Base-by-base conservation (phyloP, 2,113 vertebrate species). In the Tenrec ecaudatus region DNA sequence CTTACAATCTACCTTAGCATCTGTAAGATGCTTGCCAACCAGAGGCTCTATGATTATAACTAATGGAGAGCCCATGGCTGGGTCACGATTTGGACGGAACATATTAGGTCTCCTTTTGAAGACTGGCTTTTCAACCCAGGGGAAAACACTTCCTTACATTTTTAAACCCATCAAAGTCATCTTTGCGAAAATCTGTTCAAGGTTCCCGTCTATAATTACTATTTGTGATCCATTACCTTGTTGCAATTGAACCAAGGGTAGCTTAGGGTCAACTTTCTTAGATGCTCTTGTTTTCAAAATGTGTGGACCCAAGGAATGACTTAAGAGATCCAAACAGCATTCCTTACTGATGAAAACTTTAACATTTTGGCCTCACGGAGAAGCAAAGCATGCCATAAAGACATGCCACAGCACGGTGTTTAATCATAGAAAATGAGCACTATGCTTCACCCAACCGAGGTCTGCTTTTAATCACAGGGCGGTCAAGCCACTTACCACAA, bases 401-500 rank as follows among this genome's bases (percentile, higher is more conserved):
- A 82, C 93, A 66, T 83, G 47, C 96, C 89, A 87, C 66, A 82
- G 43, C 40, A 53, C 75, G 1, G 0, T 33, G 77, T 78, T 93
- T 95, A 96, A 87, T 92, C 31, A 89, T 6, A 92, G 84, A 84
- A 96, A 64, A 62, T 57, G 22, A 78, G 47, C 75, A 76, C 83
- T 76, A 29, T 38, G 79, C 64, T 90, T 96, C 27, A 78, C 69
- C 38, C 81, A 78, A 86, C n/a, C 60, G 57, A 73, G 82, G 58
- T 64, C 68, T 84, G 53, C 58, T 94, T 89, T 93, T 80, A 94
- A 69, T 91, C 75, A 33, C 1, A 57, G 66, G 69, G 58, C 0
- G 2, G 77, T 10, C 69, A 87, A 69, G 5, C 69, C 89, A 98
- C 99, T 99, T 98, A 99, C 99, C 99, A 99, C 98, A 93, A 98